phyloP scores from a whole-genome alignment of 2,797 vertebrate species.

The Micrastur ruficollis region DNA sequence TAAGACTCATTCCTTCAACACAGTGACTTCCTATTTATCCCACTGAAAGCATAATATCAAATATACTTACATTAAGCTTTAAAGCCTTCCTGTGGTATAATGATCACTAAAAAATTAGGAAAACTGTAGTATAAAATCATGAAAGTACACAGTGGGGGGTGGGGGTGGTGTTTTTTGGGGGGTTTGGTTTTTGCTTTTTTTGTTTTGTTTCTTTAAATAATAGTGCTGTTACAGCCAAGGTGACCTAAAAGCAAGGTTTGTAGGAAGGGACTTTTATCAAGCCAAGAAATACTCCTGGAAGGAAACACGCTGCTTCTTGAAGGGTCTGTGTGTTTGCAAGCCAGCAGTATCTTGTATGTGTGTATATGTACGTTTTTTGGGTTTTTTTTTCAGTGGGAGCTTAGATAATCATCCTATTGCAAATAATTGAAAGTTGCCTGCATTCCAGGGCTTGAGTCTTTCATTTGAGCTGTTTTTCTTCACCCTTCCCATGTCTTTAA shows the following conservation, averaged over 20 bases:
- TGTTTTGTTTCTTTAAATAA: neutral
- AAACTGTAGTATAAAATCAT: neutral
- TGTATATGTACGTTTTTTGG: rapidly evolving
- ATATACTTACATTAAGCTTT: neutral
- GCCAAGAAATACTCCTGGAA: neutral
- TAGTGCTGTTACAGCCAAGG: neutral
- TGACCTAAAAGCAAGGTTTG: neutral
- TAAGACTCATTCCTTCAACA: neutral
- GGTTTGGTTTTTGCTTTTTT: neutral
- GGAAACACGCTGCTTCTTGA: neutral
- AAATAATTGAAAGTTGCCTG: neutral
- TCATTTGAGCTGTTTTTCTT: neutral
- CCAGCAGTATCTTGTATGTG: neutral
- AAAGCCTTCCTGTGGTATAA: neutral
- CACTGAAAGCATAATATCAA: neutral
- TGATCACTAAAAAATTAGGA: neutral
- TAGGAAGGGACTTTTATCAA: neutral
- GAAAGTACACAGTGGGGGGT: neutral
- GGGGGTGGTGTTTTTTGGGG: neutral
- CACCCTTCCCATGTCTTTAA: neutral
- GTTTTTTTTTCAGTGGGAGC: neutral
- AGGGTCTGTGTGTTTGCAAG: neutral
- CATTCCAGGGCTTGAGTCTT: neutral
- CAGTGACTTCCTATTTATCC: neutral
- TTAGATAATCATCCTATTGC: neutral